A percentile compares a stretch with the other conserved stretches of the same genome.
These are phyloP conservation scores for Batillaria attramentaria DNA, from an alignment of 1,140 invertebrate genomes.

Conservation along the genomic window DNA sequence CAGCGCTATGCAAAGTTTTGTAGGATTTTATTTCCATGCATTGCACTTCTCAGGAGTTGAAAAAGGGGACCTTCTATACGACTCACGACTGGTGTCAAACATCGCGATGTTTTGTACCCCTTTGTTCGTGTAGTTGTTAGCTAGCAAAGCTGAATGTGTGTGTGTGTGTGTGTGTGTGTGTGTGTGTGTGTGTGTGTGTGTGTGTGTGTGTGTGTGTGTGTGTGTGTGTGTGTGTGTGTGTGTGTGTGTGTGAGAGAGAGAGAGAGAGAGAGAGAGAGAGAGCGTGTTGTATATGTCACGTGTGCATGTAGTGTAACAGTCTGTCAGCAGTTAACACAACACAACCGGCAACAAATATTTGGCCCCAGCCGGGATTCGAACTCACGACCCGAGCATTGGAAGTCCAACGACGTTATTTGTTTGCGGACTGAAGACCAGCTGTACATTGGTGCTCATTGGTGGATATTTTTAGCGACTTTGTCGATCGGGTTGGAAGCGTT, in stretches of 20 bases:
- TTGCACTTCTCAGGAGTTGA: neutral
- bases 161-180: neutral
- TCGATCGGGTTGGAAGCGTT: too few species aligned
- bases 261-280: neutral
- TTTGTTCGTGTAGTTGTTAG: neutral
- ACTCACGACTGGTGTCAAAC: neutral
- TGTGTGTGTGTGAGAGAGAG: neutral
- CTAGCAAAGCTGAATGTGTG: neutral
- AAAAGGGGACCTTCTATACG: neutral
- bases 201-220: conserved; percentile 12
- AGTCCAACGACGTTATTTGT: neutral
- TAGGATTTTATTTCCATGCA: too few species aligned
- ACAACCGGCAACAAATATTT: neutral
- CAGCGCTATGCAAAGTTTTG: too few species aligned
- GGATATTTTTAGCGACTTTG: too few species aligned
- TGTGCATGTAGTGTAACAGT: too few species aligned
- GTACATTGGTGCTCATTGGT: too few species aligned
- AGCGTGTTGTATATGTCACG: too few species aligned
- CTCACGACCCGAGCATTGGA: neutral
- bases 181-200: neutral
- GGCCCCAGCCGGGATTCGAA: neutral
- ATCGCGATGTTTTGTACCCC: neutral
- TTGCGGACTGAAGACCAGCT: neutral
- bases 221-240: conserved; percentile 3
- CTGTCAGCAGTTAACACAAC: too few species aligned